Base-by-base conservation (phyloP, 2,113 vertebrate genomes). In the Dendrocopos noguchii region DNA sequence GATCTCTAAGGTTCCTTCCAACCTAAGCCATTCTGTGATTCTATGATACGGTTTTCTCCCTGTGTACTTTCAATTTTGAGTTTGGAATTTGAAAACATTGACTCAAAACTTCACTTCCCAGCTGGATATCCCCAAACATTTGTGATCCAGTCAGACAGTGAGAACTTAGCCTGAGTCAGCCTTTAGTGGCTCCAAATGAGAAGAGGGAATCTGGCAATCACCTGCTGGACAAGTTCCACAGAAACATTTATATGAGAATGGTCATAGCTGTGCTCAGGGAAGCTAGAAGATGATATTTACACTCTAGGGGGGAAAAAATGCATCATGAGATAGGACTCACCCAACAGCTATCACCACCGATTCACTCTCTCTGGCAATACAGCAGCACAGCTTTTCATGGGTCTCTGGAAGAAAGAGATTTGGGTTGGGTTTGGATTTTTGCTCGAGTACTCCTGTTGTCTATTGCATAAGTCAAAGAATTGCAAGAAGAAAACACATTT, bases 281-380 rank as follows among this genome's bases (percentile, higher is more conserved):
- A 66, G 56, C 52, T 65, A 3, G 36, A 28, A 73, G 15, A 15
- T 83, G 39, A 4, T 47, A 39, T 50, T 76, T 72, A 57, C 44
- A 27, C 14, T 36, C 0, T 5, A 53, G 65, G 31, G 81, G 36
- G 39, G 36, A 42, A 25, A 5, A 50, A 47, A 74, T 57, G 16
- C 25, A 64, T 16, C 44, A 24, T 5, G 39, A 68, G 24, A 12
- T 42, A 44, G 52, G 47, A 93, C 97, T 97, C 96, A 99, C 98
- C 97, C 98, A 39, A 99, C 97, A 61, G 98, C 98, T 25, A 98
- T 95, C 68, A 99, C 98, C n/a, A 98, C 98, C 1, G 98, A 97
- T 39, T 97, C 96, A 6, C 97, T 98, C 85, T 98, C 96, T 93
- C 94, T 97, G 93, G 98, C 98, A 27, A 99, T 96, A 64, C 52